Base-by-base conservation (phyloP, 2,113 vertebrate genomes). In the Phoxinus phoxinus region DNA sequence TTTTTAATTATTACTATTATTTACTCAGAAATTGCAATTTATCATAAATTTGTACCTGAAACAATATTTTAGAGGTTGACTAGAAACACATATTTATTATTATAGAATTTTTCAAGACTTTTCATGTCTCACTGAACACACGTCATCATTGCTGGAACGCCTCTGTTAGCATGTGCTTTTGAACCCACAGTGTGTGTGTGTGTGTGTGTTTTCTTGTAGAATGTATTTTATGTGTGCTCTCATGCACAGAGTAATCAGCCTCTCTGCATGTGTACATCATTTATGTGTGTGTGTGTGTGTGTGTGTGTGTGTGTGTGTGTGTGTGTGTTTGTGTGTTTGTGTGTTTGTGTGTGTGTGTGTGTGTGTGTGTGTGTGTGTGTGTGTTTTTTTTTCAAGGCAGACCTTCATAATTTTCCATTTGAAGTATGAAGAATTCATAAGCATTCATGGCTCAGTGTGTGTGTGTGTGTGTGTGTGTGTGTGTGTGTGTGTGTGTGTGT, bases 171-270 rank as follows among this genome's bases (percentile, higher is more conserved):
- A 65, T 71, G 25, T 35, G n/a, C 44, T 77, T 72, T 80, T 83
- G 12, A 58, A 10, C 15, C 44, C 27, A 27, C 13, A 19, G 59
- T 6, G n/a, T 58, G 77, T 81, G 71, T 71, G 37, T 61, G 81
- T 72, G 51, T 75, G 37, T 81, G 41, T 65, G 85, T 69, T 74
- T 44, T 44, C 25, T 77, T 59, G 46, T 69, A n/a, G 48, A 63
- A 23, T 17, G 32, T 27, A 48, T 58, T 83, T 81, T 84, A 48
- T 48, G 37, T 74, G 83, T 85, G 59, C 73, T 63, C 74, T 84
- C 87, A 88, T 88, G 80, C 87, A 78, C 46, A 73, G 30, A 72
- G n/a, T 78, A 59, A 85, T 85, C 61, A 58, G 53, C 44, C 71
- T 87, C 83, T 76, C 79, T 41, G 79, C 44, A 35, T 53, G 48